Base-by-base conservation (phyloP, 2,797 vertebrate species). In the Limosa lapponica region DNA sequence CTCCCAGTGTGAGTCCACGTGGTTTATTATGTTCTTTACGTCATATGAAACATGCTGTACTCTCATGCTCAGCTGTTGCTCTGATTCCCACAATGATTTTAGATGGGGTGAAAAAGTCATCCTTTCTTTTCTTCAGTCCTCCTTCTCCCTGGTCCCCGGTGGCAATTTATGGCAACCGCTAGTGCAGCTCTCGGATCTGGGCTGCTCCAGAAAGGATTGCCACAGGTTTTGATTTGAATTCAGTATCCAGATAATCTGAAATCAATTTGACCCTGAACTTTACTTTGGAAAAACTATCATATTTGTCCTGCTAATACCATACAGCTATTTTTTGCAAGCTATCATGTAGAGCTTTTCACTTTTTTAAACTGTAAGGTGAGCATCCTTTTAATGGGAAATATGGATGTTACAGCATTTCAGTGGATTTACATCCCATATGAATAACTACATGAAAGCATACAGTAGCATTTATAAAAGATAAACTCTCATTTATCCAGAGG, bases 181-280 rank as follows among this genome's bases (percentile, higher is more conserved):
- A 12, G 0, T 0, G 2, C 43, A 70, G n/a, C 13, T 34, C 10
- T 28, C 2, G 1, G 36, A 51, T 32, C 71, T 28, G 37, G 57
- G 7, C 55, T 51, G 18, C 36, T 90, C 43, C 44, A 14, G 59
- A 77, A 82, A 55, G 30, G 7, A 51, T 73, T 62, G 11, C 6
- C 43, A 36, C 18, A 18, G 25, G 10, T 87, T 77, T 86, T 77
- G 16, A 30, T 25, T 16, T 39, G 48, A 69, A 78, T 86, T 71
- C 19, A 54, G 5, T 41, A 43, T 41, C 6, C 37, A 75, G 32
- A 27, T 62, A 77, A 62, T 27, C 6, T 79, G 66, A 80, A 82
- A 77, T 77, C 5, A 75, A 2, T 80, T 87, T 66, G 34, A 57
- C 25, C 16, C n/a, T 54, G 39, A 91, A 39, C 4, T 59, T 15